Evolutionary conservation across 2,888 invertebrate genomes (phyloP), one percentile per base, ranked within the genome.

Genomic region (Athalia circularis): DNA sequence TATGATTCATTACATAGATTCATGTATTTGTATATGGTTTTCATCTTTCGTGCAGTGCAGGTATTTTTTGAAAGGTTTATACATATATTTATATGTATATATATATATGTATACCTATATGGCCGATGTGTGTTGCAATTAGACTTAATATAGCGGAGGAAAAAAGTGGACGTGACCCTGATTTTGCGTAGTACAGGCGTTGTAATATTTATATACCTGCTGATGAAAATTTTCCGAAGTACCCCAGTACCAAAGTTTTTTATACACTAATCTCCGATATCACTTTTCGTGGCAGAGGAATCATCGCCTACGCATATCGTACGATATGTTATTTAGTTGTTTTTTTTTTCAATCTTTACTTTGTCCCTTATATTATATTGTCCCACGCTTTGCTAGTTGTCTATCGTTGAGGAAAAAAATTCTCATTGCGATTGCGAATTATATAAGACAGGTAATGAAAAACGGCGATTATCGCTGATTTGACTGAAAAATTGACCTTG

Each of bases 151-250:
- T 29, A 54, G n/a, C 7, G 54, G 54, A 4, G 54, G 4, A n/a
- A 7, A 54, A 54, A 54, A 54, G 54, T 54, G 54, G 54, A 7
- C 7, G n/a, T n/a, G 6, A 29, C 29, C 29, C 29, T 68, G 29
- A 29, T 54, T 4, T 4, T 11, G 54, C 50, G 54, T 68, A 43
- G n/a, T n/a, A n/a, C n/a, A n/a, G 68, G 68, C 43, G 68, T 54
- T 54, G 68, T 68, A 54, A 7, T 52, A 68, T 54, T 54, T 67
- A 65, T 15, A 67, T 15, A 29, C 29, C 2, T 2, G n/a, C 50
- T 67, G 6, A 50, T 50, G 48, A 13, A 13, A 67, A 13, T 7
- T 15, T 67, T 67, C 50, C 48, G 50, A 67, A 8, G 11, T 50
- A 6, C 67, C 50, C 45, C 64, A 64, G 29, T 45, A n/a, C 3